Evolutionary conservation across 2,888 invertebrate genomes (phyloP).

Genomic region (Ganaspis brasiliensis): DNA sequence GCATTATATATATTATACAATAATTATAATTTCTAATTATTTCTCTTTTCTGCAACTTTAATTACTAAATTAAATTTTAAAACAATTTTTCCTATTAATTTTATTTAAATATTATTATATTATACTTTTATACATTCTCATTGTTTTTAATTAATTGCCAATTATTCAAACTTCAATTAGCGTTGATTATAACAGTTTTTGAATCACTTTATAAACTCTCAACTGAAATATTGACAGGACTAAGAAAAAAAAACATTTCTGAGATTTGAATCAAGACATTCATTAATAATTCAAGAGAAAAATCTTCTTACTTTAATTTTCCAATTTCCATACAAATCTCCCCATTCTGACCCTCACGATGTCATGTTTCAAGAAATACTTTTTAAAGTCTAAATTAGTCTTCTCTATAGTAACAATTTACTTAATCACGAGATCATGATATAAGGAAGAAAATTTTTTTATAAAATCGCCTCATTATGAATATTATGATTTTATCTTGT

Average conservation of each 20-base stretch:
- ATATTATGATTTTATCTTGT: too few species aligned
- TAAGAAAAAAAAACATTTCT: neutral
- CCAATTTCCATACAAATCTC: conserved; percentile 26
- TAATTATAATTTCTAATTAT: too few species aligned
- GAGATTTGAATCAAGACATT: neutral
- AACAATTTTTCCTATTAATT: too few species aligned
- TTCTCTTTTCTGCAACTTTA: too few species aligned
- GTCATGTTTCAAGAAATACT: conserved; percentile 8
- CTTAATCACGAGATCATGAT: neutral
- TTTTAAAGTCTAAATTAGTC: conserved; percentile 6
- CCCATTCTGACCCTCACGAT: neutral
- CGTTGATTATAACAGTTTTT: too few species aligned
- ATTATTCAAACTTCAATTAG: too few species aligned
- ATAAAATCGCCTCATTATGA: neutral
- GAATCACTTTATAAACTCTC: too few species aligned
- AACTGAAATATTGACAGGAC: neutral
- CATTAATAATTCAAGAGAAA: conserved; percentile 26
- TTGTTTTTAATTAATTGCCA: too few species aligned
- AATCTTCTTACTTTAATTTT: conserved; percentile 20
- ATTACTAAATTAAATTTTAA: too few species aligned
- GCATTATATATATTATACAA: too few species aligned
- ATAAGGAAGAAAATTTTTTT: neutral
- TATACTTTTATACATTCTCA: too few species aligned
- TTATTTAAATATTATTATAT: too few species aligned
- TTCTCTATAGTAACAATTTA: neutral